Evolutionary conservation across 2,797 vertebrate species (phyloP).

Genomic region (Hozukius guyotensis): DNA sequence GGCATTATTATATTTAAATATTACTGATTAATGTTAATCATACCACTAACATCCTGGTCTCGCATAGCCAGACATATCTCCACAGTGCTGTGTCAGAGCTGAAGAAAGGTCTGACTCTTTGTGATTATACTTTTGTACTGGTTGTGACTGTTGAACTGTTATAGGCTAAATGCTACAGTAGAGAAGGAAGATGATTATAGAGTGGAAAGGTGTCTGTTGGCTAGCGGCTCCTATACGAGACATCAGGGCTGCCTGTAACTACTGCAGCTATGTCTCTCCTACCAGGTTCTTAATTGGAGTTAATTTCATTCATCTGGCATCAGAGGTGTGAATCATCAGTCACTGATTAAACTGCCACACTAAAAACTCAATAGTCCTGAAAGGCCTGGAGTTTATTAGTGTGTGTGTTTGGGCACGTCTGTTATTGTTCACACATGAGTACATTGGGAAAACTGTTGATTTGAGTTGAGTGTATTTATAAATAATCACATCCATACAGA

Average conservation of each 20-base stretch:
- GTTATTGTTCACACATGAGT: neutral
- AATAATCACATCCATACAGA: too few species aligned
- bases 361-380: too few species aligned
- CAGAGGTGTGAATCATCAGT: neutral
- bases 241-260: neutral
- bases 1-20: neutral
- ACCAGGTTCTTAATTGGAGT: neutral
- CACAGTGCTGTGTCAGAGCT: too few species aligned
- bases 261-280: neutral
- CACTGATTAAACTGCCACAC: neutral
- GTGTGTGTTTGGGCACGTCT: neutral
- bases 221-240: neutral
- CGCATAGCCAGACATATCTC: too few species aligned
- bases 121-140: neutral
- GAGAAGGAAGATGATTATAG: neutral
- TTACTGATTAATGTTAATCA: neutral
- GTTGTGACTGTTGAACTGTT: neutral
- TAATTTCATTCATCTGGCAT: slow-evolving; percentile 13
- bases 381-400: neutral
- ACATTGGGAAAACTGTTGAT: neutral
- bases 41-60: neutral
- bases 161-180: neutral
- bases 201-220: neutral
- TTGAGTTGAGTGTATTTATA: neutral
- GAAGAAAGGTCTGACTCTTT: too few species aligned